phyloP scores from a whole-genome alignment of 2,888 invertebrate genomes.

The Eupithecia subfuscata region DNA sequence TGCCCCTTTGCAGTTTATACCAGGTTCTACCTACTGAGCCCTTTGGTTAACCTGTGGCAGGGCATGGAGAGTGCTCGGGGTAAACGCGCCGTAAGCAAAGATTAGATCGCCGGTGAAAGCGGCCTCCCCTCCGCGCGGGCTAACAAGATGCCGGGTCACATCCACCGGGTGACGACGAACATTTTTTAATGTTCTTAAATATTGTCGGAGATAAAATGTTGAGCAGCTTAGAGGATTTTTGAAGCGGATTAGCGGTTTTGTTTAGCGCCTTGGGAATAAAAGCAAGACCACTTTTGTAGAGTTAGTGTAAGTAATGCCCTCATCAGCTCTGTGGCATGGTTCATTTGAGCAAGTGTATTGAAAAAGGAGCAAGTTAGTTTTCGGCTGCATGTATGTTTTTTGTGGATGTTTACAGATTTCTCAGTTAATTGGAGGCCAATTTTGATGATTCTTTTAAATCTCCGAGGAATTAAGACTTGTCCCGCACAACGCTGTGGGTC shows the following conservation, averaged over 20 bases:
- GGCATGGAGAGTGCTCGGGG: constrained; percentile 25
- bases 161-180: not conserved
- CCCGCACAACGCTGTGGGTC: no score
- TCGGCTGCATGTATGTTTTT: no score
- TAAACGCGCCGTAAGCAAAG: constrained; percentile 34
- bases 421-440: no score
- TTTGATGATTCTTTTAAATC: no score
- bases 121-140: constrained; percentile 20
- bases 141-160: constrained; percentile 30
- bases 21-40: not conserved
- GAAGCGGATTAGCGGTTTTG: not conserved
- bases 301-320: not conserved
- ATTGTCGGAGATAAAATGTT: constrained; percentile 2
- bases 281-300: not conserved
- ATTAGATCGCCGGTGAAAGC: constrained; percentile 35
- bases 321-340: not conserved
- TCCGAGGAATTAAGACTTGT: no score
- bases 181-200: constrained; percentile 11
- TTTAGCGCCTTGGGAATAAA: not conserved
- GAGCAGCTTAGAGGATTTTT: not conserved
- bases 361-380: no score
- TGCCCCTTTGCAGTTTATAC: not conserved
- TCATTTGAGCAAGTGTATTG: no score
- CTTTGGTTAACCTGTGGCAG: constrained; percentile 15
- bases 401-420: no score